Percentiles rank a stretch among this genome's conserved stretches.
phyloP scores from a whole-genome alignment of 2,113 vertebrate genomes.

The Saguinus imperator region DNA sequence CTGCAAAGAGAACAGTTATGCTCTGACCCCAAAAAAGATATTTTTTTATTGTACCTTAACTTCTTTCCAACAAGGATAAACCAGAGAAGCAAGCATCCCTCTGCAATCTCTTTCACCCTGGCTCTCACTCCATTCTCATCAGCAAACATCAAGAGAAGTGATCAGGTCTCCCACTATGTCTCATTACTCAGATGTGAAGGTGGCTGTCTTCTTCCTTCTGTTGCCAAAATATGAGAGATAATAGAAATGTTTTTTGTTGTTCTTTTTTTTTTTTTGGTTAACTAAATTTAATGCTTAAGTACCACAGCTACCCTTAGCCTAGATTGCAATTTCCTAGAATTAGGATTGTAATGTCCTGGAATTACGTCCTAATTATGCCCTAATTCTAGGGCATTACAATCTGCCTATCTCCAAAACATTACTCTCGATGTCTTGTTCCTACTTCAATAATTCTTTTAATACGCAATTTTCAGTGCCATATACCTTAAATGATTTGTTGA shows the following conservation, averaged over 20 bases:
- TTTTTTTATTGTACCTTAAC: not conserved
- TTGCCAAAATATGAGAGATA: not conserved
- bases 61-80: not conserved
- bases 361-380: too few species aligned
- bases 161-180: not conserved
- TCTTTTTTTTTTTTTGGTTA: not conserved
- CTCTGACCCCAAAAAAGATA: not conserved
- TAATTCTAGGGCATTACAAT: not conserved
- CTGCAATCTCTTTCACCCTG: not conserved
- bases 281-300: not conserved
- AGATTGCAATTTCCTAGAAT: not conserved
- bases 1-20: not conserved
- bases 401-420: not conserved
- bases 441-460: constrained; percentile 27
- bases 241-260: not conserved
- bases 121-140: not conserved
- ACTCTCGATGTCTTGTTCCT: not conserved
- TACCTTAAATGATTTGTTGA: constrained; percentile 23
- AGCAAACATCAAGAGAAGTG: constrained; percentile 1
- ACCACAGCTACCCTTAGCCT: constrained; percentile 24
- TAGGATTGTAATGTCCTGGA: too few species aligned
- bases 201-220: not conserved
- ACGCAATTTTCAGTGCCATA: not conserved
- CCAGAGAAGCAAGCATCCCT: not conserved
- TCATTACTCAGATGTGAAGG: not conserved